phyloP scores from a whole-genome alignment of 2,797 vertebrate genomes.

The Synanceia verrucosa region DNA sequence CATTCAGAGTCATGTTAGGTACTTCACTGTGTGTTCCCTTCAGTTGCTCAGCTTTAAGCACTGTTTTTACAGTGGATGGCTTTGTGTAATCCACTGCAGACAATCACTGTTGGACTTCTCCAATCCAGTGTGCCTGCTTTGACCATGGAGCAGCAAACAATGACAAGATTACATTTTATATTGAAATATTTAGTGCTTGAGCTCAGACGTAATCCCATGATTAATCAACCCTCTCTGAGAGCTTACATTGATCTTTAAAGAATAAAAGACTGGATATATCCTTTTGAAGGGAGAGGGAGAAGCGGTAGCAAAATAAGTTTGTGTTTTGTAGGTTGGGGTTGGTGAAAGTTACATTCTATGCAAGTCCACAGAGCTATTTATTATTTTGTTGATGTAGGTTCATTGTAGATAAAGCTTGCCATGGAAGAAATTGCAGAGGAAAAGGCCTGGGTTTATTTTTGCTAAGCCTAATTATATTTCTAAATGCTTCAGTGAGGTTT shows the following conservation, averaged over 20 bases:
- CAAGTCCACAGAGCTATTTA: conserved; percentile 59
- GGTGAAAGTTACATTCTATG: conserved; percentile 29
- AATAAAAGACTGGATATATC: conserved; percentile 41
- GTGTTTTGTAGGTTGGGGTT: conserved; percentile 4
- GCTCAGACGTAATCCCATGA: conserved; percentile 74
- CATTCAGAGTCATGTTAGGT: background rate
- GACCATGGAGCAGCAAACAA: conserved; percentile 64
- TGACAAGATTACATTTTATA: conserved; percentile 78
- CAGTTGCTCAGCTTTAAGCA: conserved; percentile 25
- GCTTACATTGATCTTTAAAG: conserved; percentile 71
- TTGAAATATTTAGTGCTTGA: conserved; percentile 71
- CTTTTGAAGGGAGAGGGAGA: background rate
- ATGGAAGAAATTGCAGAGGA: conserved; percentile 22
- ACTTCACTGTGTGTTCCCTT: background rate
- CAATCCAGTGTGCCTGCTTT: conserved; percentile 56
- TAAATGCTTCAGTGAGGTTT: conserved; percentile 90
- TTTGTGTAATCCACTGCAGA: conserved; percentile 63
- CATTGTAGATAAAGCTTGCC: conserved; percentile 68
- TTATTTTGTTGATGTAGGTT: conserved; percentile 71
- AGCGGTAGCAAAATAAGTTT: conserved; percentile 19
- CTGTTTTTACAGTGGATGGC: conserved; percentile 15
- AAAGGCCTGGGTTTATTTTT: conserved; percentile 68
- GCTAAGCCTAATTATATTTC: conserved; percentile 87
- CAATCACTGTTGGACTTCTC: conserved; percentile 31
- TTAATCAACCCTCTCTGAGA: conserved; percentile 76